These are phyloP conservation scores for Protosalanx chinensis DNA, from an alignment of 2,797 vertebrate genomes.

Conservation along the genomic window DNA sequence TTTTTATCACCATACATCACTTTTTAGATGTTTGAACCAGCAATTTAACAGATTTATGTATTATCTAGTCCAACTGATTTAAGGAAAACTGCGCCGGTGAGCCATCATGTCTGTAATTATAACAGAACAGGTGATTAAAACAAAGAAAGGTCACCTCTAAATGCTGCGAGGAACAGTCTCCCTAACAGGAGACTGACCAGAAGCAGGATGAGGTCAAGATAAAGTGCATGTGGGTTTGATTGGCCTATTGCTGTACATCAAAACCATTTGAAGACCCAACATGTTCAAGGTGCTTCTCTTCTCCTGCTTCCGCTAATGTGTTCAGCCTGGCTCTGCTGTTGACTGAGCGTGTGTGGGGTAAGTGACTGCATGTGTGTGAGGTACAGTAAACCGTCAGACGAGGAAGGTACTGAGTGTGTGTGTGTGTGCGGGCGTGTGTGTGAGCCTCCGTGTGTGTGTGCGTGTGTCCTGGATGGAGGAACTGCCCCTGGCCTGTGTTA, in stretches of 20 bases:
- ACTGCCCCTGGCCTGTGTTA: conserved; percentile 3
- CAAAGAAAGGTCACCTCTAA: not conserved
- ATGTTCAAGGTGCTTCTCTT: conserved; percentile 13
- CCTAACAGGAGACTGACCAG: conserved; percentile 7
- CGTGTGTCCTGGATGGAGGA: not conserved
- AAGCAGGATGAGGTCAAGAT: conserved; percentile 36
- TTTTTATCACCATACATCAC: no score
- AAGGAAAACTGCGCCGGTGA: no score
- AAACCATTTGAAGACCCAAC: conserved; percentile 37
- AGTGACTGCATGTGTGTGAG: conserved; percentile 36
- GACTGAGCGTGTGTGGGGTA: conserved; percentile 30
- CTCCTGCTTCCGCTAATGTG: conserved; percentile 17
- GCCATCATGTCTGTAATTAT: not conserved
- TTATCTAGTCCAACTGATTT: no score
- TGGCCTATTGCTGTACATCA: conserved; percentile 33
- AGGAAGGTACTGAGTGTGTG: conserved; percentile 20
- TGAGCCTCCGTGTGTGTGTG: not conserved
- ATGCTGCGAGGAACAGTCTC: not conserved
- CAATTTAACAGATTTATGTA: no score
- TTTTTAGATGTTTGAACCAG: no score
- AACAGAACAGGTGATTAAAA: not conserved
- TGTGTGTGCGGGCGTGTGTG: conserved; percentile 3
- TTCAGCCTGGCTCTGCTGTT: conserved; percentile 21
- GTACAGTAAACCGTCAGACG: not conserved
- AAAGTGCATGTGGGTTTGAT: conserved; percentile 46